Base-by-base conservation (phyloP, 2,113 vertebrate species). In the Podarcis raffonei region DNA sequence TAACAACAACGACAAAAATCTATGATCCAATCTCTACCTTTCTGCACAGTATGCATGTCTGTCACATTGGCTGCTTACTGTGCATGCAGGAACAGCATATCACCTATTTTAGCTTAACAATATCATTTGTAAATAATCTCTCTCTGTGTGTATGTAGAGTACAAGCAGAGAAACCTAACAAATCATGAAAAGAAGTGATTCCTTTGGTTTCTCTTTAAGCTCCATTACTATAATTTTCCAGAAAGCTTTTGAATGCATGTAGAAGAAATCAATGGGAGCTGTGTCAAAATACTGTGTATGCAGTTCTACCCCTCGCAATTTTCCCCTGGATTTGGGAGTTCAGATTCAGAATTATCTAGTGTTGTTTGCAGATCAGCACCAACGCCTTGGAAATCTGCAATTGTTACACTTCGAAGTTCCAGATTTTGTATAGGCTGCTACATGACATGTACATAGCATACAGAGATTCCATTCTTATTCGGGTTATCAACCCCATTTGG, bases 191-290 rank as follows among this genome's bases (percentile, higher is more conserved):
- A 85, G 84, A 83, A 77, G 62, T 80, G 85, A 86, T 12, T 48
- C 78, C 83, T 91, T 53, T 83, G 75, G 22, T 88, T 42, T 62
- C 42, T 92, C 75, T 25, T 23, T 80, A 30, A 48, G 35, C 77
- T 87, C 82, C 88, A 86, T 84, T 92, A 27, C 13, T 57, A 37
- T 74, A 32, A 62, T 62, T 62, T 20, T 62, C 15, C 18, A 18
- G 71, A 42, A 11, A 91, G 87, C 76, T 42, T 37, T 15, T 87
- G 91, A 74, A 16, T 30, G 22, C 57, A n/a, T 11, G 3, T 69
- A 71, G 30, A 71, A 3, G n/a, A n/a, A 11, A 71, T 27, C 6
- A 71, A 27, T 71, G 69, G 30, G 69, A 71, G 9, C 48, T 53
- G 48, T 53, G 48, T 53, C 48, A 53, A 53, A 53, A 53, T 53